phyloP scores from a whole-genome alignment of 2,888 invertebrate species.

The Drosophila sordidula region DNA sequence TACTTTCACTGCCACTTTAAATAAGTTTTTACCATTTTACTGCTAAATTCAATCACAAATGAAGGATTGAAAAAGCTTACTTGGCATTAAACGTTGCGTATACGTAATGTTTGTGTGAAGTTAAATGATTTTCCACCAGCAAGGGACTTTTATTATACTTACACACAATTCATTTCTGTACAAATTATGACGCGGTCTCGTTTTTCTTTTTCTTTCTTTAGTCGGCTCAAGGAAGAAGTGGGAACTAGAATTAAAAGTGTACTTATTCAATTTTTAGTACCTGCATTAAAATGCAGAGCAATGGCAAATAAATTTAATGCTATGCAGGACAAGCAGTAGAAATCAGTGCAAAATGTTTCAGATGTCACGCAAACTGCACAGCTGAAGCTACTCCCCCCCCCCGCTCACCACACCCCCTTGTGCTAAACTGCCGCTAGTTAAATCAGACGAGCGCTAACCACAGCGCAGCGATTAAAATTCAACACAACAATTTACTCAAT shows the following conservation, averaged over 20 bases:
- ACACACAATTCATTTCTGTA: background rate
- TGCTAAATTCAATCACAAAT: background rate
- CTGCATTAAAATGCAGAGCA: constrained; percentile 13
- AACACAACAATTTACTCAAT: constrained; percentile 71
- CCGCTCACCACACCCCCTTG: too few species aligned
- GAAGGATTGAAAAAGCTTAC: background rate
- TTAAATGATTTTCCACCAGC: too few species aligned
- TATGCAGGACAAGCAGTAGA: background rate
- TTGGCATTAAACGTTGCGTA: constrained; percentile 1
- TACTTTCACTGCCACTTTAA: background rate
- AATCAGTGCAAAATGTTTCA: constrained; percentile 32
- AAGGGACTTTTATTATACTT: too few species aligned
- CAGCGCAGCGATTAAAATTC: constrained; percentile 69
- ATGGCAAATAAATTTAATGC: constrained; percentile 21
- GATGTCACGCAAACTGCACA: constrained; percentile 11
- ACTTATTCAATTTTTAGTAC: constrained; percentile 35
- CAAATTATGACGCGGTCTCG: background rate
- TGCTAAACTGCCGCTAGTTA: constrained; percentile 10
- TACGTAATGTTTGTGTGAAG: constrained; percentile 3
- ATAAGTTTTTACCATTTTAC: background rate
- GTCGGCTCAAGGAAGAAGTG: background rate
- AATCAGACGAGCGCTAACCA: constrained; percentile 44
- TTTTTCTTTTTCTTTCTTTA: background rate
- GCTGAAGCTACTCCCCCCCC: background rate
- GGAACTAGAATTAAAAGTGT: constrained; percentile 20